These are phyloP conservation scores for Protonibea diacanthus DNA, from an alignment of 2,797 vertebrate genomes.

Conservation along the genomic window DNA sequence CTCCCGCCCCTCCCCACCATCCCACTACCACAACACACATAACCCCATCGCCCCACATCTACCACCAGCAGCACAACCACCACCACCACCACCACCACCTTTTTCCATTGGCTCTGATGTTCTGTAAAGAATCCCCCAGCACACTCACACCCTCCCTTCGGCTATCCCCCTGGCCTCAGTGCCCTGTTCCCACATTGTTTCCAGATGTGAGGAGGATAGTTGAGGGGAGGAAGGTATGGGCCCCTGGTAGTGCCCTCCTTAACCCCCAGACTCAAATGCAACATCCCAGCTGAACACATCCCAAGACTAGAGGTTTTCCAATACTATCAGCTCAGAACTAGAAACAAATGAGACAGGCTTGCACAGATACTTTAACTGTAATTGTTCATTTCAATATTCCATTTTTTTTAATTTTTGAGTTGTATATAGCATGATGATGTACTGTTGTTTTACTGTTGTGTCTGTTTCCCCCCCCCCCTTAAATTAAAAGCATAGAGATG, in stretches of 20 bases:
- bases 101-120: constrained; percentile 73
- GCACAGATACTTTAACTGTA: not conserved
- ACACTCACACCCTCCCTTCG: constrained; percentile 63
- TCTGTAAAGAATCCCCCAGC: constrained; percentile 73
- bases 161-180: constrained; percentile 65
- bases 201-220: constrained; percentile 82
- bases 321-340: constrained; percentile 5
- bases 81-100: constrained; percentile 4
- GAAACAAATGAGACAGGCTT: constrained; percentile 5
- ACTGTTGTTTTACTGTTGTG: not conserved
- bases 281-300: constrained; percentile 39
- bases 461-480: not conserved
- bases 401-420: constrained; percentile 2
- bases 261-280: constrained; percentile 15
- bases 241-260: constrained; percentile 44
- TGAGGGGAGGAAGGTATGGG: constrained; percentile 57
- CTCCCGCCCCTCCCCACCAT: constrained; percentile 14
- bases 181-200: constrained; percentile 79
- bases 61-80: constrained; percentile 52
- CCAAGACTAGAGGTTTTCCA: constrained; percentile 20
- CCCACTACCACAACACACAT: constrained; percentile 52
- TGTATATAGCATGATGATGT: not conserved
- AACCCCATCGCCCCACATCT: constrained; percentile 51
- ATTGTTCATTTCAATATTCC: constrained; percentile 1
- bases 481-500: constrained; percentile 49